Evolutionary conservation across 2,113 vertebrate genomes (phyloP).

Genomic region (Cacatua alba): DNA sequence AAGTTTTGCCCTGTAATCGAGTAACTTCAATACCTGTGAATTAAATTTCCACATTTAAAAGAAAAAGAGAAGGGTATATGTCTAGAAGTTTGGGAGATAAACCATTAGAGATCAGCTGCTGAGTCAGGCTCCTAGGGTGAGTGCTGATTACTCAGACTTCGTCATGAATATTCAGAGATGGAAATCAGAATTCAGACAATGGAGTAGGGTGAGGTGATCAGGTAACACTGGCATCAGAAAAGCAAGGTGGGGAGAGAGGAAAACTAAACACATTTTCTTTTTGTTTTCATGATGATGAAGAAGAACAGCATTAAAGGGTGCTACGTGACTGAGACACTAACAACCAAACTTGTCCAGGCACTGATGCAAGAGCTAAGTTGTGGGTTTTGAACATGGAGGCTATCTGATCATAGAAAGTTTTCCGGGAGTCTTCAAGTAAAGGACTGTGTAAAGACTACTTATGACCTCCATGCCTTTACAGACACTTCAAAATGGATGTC

Average conservation of each 20-base stretch:
- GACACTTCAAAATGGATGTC: neutral
- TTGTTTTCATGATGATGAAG: neutral
- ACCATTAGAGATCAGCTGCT: neutral
- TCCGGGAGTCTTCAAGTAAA: neutral
- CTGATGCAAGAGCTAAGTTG: neutral
- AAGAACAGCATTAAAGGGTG: neutral
- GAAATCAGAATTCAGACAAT: neutral
- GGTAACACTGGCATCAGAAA: neutral
- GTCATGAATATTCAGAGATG: constrained; percentile 46
- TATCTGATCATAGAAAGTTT: neutral
- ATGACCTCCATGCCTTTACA: neutral
- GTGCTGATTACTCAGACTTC: constrained; percentile 27
- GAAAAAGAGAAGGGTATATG: neutral
- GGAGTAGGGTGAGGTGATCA: neutral
- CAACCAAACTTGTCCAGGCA: neutral
- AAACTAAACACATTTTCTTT: neutral
- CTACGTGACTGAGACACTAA: neutral
- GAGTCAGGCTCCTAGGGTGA: neutral
- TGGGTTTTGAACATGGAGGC: neutral
- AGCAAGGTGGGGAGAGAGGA: neutral
- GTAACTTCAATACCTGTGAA: neutral
- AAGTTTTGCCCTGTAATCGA: neutral
- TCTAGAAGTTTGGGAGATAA: constrained; percentile 5
- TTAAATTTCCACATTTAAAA: constrained; percentile 1
- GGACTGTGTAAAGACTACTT: neutral